Base-by-base conservation (phyloP, 2,797 vertebrate species). In the Erethizon dorsatum region DNA sequence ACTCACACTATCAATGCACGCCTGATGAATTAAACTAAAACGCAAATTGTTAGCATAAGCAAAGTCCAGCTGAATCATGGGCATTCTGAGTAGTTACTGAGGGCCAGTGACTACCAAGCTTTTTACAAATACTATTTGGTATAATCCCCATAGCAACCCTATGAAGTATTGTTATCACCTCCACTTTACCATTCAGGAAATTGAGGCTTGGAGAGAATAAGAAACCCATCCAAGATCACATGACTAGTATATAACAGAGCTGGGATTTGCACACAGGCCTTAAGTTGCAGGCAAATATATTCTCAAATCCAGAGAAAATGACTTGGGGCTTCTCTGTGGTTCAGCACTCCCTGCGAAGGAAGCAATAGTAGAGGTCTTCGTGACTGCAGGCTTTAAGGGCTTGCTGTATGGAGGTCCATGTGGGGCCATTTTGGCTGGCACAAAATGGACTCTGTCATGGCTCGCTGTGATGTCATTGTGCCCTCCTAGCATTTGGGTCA, bases 251-350 rank as follows among this genome's bases (percentile, higher is more conserved):
- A 67, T 5, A 31, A 57, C 17, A 67, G 61, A 88, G n/a, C 26
- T 71, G 78, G 57, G 69, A 94, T 92, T 88, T 59, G n/a, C 84
- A 87, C 6, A 20, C 41, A 41, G 67, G 56, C 31, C 80, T 82
- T 37, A 52, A 33, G 2, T 47, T 63, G 14, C 14, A 77, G 71
- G 77, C 22, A 4, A 63, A 8, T 57, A 45, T 18, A 31, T 26
- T 14, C n/a, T 24, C 22, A 86, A 92, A 65, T 26, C n/a, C 67
- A 86, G 57, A 94, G 91, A 92, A 18, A 83, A 71, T 33, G n/a
- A 83, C 26, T 33, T 69, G 52, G 45, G 69, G 50, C 15, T 65
- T 87, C 59, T 69, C 77, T 20, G 8, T 41, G 69, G 83, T 67
- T 33, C 65, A 31, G 33, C 10, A 31, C 18, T 85, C 37, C 71